Evolutionary conservation across 2,113 vertebrate genomes (phyloP), one percentile per base, ranked within the genome.

Genomic region (Oceanites oceanicus): DNA sequence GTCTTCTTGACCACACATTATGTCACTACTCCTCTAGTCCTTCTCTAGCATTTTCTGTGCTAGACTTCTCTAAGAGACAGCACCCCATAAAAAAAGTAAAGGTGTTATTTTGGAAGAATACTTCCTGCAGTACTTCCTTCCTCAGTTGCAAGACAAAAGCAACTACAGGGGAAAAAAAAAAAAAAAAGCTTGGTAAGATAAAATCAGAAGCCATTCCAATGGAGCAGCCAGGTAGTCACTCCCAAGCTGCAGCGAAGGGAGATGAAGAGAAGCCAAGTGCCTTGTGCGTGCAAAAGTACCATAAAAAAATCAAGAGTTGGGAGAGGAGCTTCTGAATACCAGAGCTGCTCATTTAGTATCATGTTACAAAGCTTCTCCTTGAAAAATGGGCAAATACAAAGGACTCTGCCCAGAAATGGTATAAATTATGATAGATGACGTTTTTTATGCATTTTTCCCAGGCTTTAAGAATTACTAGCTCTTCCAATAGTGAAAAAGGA

Each of bases 121-220:
- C 45, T 95, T 88, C 93, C 86, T 92, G 59, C 50, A 71, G 70
- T n/a, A 82, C 22, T 85, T 94, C 59, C 65, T 87, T 79, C 61
- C 86, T 72, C n/a, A 42, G n/a, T 1, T 47, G 30, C 55, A 92
- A 84, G 76, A 95, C 72, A 97, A 94, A 92, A 83, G 63, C 42
- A 92, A 80, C 25, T 66, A 88, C 42, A 92, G 81, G 63, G 11
- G 15, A 59, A 59, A 71, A 20, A 59, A 53, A 59, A 59, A 71
- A 20, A 59, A 53, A 20, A 15, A 32, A 40, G 7, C 40, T 32
- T 0, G 0, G 0, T n/a, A 71, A 77, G 76, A 86, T 80, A 91
- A 76, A 84, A 91, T 91, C 89, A 91, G n/a, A 81, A 87, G 49
- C 26, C 27, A 34, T 30, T 63, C 76, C 45, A 62, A 66, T 1